Base-by-base conservation (phyloP, 1,140 invertebrate genomes). In the Teleopsis dalmanni region DNA sequence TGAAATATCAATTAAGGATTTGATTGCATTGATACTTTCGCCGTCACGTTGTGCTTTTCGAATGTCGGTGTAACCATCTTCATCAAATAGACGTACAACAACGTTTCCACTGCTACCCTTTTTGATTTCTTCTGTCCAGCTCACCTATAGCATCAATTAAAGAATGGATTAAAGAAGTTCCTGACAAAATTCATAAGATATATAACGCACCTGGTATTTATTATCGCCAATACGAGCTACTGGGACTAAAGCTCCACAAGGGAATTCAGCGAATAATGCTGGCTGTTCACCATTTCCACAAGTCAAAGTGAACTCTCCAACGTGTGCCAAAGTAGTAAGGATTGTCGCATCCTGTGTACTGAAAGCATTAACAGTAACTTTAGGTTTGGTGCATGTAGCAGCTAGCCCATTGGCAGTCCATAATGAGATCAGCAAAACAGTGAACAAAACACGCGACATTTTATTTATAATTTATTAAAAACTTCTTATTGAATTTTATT, bases 271-370 rank as follows among this genome's bases (percentile, higher is more conserved):
- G 72, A 92, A 93, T 13, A 95, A 65, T 51, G 75, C 79, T 57
- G 81, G 75, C 40, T 76, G 76, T 6, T 80, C 77, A 19, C 72
- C 62, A 50, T 82, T 79, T 48, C 75, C 73, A 61, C 85, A 88
- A 61, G 82, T 81, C 34, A 87, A 66, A 2, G 76, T 75, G 60
- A 90, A 86, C 69, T 88, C 84, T 11, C 81, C 79, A 27, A 88
- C 82, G 67, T 85, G 87, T 1, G 85, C 88, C 52, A 90, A 81
- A 60, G 86, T 83, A 36, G 84, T 85, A 2, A 95, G 79, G 50
- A 95, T 82, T 37, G 91, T 94, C 5, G 87, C 88, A 79, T 96
- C 92, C 66, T 85, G 79, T 5, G 91, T 94, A 36, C 91, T 91
- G 73, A 95, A 95, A 0, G 82, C 78, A 16, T 74, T 78, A 3